Percentiles rank a stretch among this genome's conserved stretches.
These are phyloP conservation scores for Brienomyrus brachyistius DNA, from an alignment of 2,113 vertebrate species.

Conservation along the genomic window DNA sequence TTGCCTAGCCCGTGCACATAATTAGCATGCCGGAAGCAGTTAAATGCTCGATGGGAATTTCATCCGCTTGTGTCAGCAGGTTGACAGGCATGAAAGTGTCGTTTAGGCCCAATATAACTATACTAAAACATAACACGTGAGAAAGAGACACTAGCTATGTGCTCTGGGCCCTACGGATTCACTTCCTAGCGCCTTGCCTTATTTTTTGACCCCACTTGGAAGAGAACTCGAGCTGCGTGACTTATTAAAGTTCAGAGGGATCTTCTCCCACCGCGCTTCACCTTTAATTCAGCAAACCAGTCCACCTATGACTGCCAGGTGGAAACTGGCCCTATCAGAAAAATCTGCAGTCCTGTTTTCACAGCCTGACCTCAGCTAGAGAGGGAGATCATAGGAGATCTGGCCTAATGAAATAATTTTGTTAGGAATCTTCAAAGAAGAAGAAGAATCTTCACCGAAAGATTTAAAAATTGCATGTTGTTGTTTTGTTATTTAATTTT, in stretches of 20 bases:
- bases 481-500: background rate
- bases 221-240: background rate
- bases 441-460: background rate
- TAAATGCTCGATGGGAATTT: background rate
- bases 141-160: background rate
- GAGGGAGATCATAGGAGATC: background rate
- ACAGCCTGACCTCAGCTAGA: background rate
- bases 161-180: background rate
- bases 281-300: background rate
- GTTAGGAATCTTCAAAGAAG: background rate
- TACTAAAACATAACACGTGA: background rate
- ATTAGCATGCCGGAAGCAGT: background rate
- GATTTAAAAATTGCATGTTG: background rate
- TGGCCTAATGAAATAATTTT: background rate
- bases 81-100: constrained; percentile 1
- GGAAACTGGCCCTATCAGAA: background rate
- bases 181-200: background rate
- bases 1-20: background rate
- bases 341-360: background rate
- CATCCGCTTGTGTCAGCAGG: background rate
- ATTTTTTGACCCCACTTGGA: background rate
- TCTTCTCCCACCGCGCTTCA: background rate
- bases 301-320: background rate
- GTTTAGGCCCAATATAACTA: background rate
- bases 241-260: constrained; percentile 2